These are phyloP conservation scores for Aproaerema taeniolella DNA, from an alignment of 2,888 invertebrate genomes.

Conservation along the genomic window DNA sequence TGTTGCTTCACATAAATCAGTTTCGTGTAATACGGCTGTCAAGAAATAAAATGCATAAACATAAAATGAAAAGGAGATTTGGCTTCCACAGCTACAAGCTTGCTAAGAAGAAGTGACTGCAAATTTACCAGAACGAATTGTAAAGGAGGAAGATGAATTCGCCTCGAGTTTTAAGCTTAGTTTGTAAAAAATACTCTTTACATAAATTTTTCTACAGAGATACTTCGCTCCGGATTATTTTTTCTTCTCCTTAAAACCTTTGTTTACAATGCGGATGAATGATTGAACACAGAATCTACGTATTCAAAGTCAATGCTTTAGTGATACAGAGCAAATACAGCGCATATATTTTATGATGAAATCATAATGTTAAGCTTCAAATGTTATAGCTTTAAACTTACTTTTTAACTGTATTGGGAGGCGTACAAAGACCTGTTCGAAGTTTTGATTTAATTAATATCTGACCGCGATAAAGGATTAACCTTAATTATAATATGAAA, in stretches of 20 bases:
- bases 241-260: neutral
- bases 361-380: too few species aligned
- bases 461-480: too few species aligned
- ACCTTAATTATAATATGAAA: too few species aligned
- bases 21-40: constrained; percentile 28
- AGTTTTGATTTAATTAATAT: too few species aligned
- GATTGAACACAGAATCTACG: too few species aligned
- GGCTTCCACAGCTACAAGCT: constrained; percentile 28
- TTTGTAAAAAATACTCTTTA: constrained; percentile 18
- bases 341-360: too few species aligned
- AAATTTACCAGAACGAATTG: constrained; percentile 43
- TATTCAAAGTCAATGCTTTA: too few species aligned
- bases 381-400: too few species aligned
- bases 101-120: constrained; percentile 36
- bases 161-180: constrained; percentile 22
- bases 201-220: constrained; percentile 18
- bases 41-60: constrained; percentile 33
- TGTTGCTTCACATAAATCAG: constrained; percentile 13
- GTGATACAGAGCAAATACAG: too few species aligned
- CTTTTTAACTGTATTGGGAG: too few species aligned
- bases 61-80: constrained; percentile 25
- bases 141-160: constrained; percentile 34
- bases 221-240: constrained; percentile 3
- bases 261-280: neutral
- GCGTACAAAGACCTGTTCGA: too few species aligned